Percentiles rank a stretch among this genome's conserved stretches.
phyloP scores from a whole-genome alignment of 2,113 vertebrate species.

The Urocynchramus pylzowi region DNA sequence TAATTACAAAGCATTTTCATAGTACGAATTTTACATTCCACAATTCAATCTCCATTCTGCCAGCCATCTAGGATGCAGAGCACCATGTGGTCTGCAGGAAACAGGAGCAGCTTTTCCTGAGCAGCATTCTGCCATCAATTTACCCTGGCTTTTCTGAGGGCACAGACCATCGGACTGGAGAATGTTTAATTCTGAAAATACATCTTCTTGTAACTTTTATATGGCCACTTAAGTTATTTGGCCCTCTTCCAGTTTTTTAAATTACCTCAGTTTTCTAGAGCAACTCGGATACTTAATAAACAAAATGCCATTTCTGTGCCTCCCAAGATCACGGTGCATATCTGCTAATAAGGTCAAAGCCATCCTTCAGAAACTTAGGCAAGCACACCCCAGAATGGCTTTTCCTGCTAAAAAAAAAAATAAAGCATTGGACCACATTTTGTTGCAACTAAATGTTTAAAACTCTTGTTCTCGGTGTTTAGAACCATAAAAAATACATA shows the following conservation, averaged over 20 bases:
- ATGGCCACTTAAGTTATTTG: not conserved
- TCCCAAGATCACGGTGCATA: not conserved
- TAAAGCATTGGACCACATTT: not conserved
- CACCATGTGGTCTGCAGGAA: not conserved
- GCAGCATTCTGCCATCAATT: not conserved
- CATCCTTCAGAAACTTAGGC: not conserved
- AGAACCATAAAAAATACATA: constrained; percentile 52
- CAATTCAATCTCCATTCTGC: not conserved
- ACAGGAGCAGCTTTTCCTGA: not conserved
- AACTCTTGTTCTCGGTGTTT: constrained; percentile 28
- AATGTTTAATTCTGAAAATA: not conserved
- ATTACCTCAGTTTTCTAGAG: not conserved
- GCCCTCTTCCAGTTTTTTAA: not conserved
- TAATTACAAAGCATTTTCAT: not conserved
- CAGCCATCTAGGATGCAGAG: not conserved
- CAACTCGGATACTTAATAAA: not conserved
- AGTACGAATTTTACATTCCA: not conserved
- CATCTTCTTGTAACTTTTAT: not conserved
- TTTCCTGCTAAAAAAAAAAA: not conserved
- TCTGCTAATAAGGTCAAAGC: not conserved
- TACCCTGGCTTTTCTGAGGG: not conserved
- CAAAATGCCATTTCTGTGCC: not conserved
- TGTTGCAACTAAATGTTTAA: constrained; percentile 30
- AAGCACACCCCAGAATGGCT: not conserved
- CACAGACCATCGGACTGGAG: not conserved